A percentile compares a stretch with the other conserved stretches of the same genome.
Evolutionary conservation across 37 sponge, comb jelly and placozoan genomes (phyloP).

Genomic region (Crambe crambe): DNA sequence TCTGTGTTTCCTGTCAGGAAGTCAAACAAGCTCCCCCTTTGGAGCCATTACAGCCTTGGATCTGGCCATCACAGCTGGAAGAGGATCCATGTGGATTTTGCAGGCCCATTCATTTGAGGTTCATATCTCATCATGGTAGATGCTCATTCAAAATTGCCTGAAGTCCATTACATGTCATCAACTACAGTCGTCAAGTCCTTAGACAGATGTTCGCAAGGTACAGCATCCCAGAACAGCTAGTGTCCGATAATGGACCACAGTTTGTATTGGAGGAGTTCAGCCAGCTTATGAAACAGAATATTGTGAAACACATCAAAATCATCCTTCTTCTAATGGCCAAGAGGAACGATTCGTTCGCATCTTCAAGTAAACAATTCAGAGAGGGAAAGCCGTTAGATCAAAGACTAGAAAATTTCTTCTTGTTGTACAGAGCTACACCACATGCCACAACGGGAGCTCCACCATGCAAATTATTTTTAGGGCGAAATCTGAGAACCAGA

Average conservation of each 20-base stretch:
- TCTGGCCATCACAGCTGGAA: constrained; percentile 28
- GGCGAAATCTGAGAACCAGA: constrained; percentile 2
- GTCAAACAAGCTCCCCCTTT: constrained; percentile 2
- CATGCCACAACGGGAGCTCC: too few relatives aligned
- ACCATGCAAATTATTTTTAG: constrained; percentile 31
- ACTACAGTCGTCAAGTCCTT: too few relatives aligned
- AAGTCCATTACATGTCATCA: constrained; percentile 15
- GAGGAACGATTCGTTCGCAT: constrained; percentile 46
- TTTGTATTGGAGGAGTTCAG: constrained; percentile 23
- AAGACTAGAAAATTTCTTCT: constrained; percentile 15
- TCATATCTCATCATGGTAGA: constrained; percentile 4
- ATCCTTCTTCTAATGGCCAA: constrained; percentile 52
- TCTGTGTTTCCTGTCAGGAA: constrained; percentile 14
- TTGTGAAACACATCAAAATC: constrained; percentile 44
- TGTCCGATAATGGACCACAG: constrained; percentile 30
- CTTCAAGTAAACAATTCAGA: constrained; percentile 27
- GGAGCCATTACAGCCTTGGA: constrained; percentile 30
- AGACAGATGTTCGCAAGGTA: constrained; percentile 38
- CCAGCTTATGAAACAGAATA: constrained; percentile 20
- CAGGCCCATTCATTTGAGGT: constrained; percentile 12
- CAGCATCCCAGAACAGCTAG: constrained; percentile 52
- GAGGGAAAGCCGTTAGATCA: constrained; percentile 4
- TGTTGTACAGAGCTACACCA: constrained; percentile 15
- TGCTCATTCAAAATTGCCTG: constrained; percentile 41
- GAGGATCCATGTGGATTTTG: constrained; percentile 40